phyloP scores from a whole-genome alignment of 2,113 vertebrate species.

The mouse (Mus musculus) region GRCm39 chr8:88092501-88093000 shows the following conservation, averaged over 20 bases:
- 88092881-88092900: background rate
- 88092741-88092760: background rate
- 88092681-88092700: background rate
- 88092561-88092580: background rate
- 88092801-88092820: background rate
- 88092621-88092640: background rate
- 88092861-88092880: background rate
- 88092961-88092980: background rate
- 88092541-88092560: no score
- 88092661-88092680: background rate
- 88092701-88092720: background rate
- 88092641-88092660: background rate
- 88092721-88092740: background rate
- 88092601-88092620: no score
- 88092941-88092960: background rate
- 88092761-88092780: background rate
- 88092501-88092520: background rate
- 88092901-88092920: background rate
- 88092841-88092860: background rate
- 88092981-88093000: background rate
- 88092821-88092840: background rate
- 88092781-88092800: background rate
- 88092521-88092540: background rate
- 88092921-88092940: background rate
- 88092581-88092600: background rate